A percentile compares a stretch with the other conserved stretches of the same genome.
phyloP scores from a whole-genome alignment of 2,888 invertebrate genomes.

The Mesochorus sp. region DNA sequence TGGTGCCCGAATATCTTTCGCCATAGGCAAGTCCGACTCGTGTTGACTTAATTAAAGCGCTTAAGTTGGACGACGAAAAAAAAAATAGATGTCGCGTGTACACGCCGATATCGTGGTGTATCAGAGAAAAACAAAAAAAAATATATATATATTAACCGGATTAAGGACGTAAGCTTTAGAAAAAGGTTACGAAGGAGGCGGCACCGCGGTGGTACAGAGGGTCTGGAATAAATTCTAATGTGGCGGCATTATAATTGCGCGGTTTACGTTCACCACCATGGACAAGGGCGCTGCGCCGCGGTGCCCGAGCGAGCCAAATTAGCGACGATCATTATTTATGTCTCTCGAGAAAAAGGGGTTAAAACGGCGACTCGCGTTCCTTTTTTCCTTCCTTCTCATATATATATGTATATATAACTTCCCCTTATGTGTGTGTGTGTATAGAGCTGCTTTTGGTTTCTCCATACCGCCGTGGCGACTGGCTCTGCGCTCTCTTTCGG shows the following conservation, averaged over 20 bases:
- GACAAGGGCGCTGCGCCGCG: constrained; percentile 68
- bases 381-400: constrained; percentile 20
- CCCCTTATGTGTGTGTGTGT: constrained; percentile 30
- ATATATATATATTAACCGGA: constrained; percentile 77
- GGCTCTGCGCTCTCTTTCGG: constrained; percentile 40
- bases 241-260: constrained; percentile 81
- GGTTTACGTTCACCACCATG: constrained; percentile 73
- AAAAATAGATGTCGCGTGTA: constrained; percentile 65
- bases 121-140: constrained; percentile 57
- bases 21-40: constrained; percentile 19
- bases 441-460: constrained; percentile 47
- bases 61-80: constrained; percentile 64
- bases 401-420: neutral
- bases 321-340: constrained; percentile 82
- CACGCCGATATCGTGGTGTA: constrained; percentile 64
- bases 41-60: constrained; percentile 69
- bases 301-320: constrained; percentile 74
- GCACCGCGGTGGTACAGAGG: constrained; percentile 49
- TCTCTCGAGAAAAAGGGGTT: constrained; percentile 79
- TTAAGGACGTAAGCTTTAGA: constrained; percentile 81
- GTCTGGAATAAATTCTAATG: constrained; percentile 81
- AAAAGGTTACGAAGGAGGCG: constrained; percentile 76
- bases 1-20: neutral
- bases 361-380: constrained; percentile 71
- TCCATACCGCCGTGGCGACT: constrained; percentile 26